Percentiles rank a stretch among this genome's conserved stretches.
phyloP scores from a whole-genome alignment of 2,888 invertebrate species.

The Apamea epomidion region DNA sequence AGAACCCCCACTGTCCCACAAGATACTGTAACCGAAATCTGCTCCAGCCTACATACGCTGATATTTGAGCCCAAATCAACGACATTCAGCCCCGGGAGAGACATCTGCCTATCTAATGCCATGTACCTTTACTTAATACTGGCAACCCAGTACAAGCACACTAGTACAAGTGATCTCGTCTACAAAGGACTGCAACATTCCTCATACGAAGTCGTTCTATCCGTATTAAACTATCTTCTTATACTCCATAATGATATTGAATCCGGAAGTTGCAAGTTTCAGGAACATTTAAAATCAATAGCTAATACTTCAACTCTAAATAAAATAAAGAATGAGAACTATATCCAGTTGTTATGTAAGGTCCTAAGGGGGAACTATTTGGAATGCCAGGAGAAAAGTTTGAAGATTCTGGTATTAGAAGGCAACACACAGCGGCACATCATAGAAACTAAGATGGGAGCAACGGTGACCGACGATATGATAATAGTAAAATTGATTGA shows the following conservation, averaged over 20 bases:
- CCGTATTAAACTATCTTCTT: constrained; percentile 62
- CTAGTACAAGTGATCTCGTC: constrained; percentile 19
- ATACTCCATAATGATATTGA: constrained; percentile 68
- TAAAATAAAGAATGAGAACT: constrained; percentile 63
- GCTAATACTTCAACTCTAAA: constrained; percentile 58
- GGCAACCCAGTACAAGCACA: constrained; percentile 17
- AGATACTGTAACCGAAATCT: constrained; percentile 63
- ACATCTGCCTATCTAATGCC: constrained; percentile 75
- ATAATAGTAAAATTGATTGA: constrained; percentile 73
- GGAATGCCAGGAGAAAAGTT: constrained; percentile 80
- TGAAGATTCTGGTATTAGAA: constrained; percentile 77
- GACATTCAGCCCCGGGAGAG: constrained; percentile 71
- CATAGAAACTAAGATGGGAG: constrained; percentile 63
- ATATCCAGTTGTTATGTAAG: constrained; percentile 70
- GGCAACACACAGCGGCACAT: constrained; percentile 74
- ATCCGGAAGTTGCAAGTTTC: constrained; percentile 69
- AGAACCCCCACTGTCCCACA: constrained; percentile 74
- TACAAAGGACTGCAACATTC: constrained; percentile 52
- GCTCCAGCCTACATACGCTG: constrained; percentile 65
- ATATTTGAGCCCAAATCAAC: constrained; percentile 65
- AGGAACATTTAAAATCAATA: constrained; percentile 70
- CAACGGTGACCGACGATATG: constrained; percentile 56
- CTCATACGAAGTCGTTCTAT: constrained; percentile 61
- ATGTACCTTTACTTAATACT: constrained; percentile 57
- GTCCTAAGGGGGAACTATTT: constrained; percentile 73